Base-by-base conservation (phyloP, 1,140 invertebrate genomes). In the Drosophila insularis region DNA sequence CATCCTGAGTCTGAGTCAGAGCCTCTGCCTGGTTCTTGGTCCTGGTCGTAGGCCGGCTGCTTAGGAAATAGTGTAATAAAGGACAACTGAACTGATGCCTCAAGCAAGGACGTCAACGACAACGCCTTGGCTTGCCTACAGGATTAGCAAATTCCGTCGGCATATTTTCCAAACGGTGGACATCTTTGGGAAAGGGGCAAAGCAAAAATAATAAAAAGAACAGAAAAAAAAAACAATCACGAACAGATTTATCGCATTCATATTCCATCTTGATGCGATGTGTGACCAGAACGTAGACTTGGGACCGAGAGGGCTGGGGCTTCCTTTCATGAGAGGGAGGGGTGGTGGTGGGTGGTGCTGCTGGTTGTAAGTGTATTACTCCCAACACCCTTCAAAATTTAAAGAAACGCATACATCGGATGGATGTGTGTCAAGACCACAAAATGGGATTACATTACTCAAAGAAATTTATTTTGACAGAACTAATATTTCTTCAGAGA, bases 381-480 rank as follows among this genome's bases (percentile, higher is more conserved):
- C 17, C 39, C 27, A 13, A 19, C 11, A 40, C 71, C 35, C n/a
- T 50, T 21, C 17, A 53, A 65, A 68, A 55, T 61, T 72, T 72
- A 54, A 54, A 61, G 68, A 78, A 60, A 59, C 21, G 39, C 58
- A 43, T 68, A 60, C 54, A 55, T 75, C 43, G 43, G 19, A 50
- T 50, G 43, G 43, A 70, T 77, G 73, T 82, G 82, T 86, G 80
- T 86, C 63, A 81, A 80, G 80, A 81, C 81, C 87, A 63, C 81
- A 85, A 90, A 90, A 90, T 90, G 89, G 84, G 89, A 81, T 89
- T 84, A 91, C 89, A 90, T 90, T 90, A 90, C 84, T 90, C 89
- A 90, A 81, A 77, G 78, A 90, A 91, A 90, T 90, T 81, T 90
- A 90, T 90, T 90, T 90, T 90, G 89, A 90, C 89, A 90, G 89